Base-by-base conservation (phyloP, 2,797 vertebrate species). In the Brotogeris chrysoptera region DNA sequence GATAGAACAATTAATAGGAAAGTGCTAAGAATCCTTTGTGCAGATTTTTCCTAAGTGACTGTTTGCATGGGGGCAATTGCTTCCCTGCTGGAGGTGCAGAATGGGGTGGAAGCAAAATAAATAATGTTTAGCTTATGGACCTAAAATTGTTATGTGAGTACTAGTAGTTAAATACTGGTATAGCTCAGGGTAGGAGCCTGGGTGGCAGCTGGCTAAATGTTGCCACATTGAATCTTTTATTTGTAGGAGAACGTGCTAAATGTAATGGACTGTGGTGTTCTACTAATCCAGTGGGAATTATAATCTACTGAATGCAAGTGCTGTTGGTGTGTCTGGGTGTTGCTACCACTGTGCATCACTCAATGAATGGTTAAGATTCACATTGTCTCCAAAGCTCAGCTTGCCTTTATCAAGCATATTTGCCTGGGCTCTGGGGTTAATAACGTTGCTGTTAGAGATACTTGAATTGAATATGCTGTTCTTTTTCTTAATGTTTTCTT, bases 311-410 rank as follows among this genome's bases (percentile, higher is more conserved):
- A 32, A 57, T 61, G 21, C 8, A 32, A 19, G 46, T 57, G 50
- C 46, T 44, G 16, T 12, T 76, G 34, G 24, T 13, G 36, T 16
- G 41, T 5, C 11, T 49, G 32, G 15, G 25, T 25, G 8, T 49
- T 0, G 5, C 18, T 46, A 6, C 49, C 17, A 1, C 23, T 28
- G 46, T 10, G 59, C 19, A 24, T 64, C 44, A 0, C n/a, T 21
- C 0, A 0, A n/a, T 12, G 68, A 41, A 43, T 5, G 11, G 39
- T 13, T 12, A 15, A 79, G 53, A 19, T 0, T 4, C 6, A 2
- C 17, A 0, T 28, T 73, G 43, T 70, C 11, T 39, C 30, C 9
- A 30, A n/a, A 80, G 20, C 11, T 55, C 21, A 55, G 3, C 17
- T 19, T 85, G 49, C 50, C 28, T 53, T 46, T 60, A 24, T 10